Evolutionary conservation across 2,888 invertebrate species (phyloP), one percentile per base, ranked within the genome.

Genomic region (Trypoxylon attenuatum): DNA sequence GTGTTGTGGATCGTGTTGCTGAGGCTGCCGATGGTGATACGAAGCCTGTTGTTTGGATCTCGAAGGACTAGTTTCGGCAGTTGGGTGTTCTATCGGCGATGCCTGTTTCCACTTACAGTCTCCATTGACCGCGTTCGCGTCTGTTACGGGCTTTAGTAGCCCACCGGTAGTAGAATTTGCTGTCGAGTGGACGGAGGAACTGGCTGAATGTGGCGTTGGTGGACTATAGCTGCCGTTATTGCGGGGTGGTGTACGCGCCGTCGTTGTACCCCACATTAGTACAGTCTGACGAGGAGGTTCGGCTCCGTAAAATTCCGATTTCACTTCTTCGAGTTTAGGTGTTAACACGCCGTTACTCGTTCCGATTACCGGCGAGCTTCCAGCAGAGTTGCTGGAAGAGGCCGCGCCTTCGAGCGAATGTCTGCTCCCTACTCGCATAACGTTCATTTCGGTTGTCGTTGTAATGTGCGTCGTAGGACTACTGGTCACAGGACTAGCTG

Each of bases 221-320:
- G 87, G 87, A 16, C 87, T 87, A 66, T 87, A 87, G 52, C 81
- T 84, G 1, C 87, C 87, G 56, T 86, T 87, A 59, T 84, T 85
- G 33, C 85, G 79, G 1, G 87, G 85, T 5, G 87, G 84, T 1
- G 85, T 85, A 21, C 87, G 79, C 0, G 85, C 76, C 0, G 87
- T 86, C 1, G 87, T 86, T 3, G 84, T 84, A 5, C 96, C 96
- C 96, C 96, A 97, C 96, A 97, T 96, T 41, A 97, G 90, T 53
- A 96, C 97, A 8, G 96, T 97, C 87, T 97, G 96, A 42, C 97
- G 89, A 0, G 94, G 93, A 79, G 91, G 89, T 78, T 92, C 92
- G 54, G 90, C 88, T 57, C 77, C 81, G 65, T 82, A 87, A 18
- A 87, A 85, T 61, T 90, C 90, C 0, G 88, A 82, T 73, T 91